phyloP scores from a whole-genome alignment of 2,797 vertebrate genomes.

The Myripristis murdjan region DNA sequence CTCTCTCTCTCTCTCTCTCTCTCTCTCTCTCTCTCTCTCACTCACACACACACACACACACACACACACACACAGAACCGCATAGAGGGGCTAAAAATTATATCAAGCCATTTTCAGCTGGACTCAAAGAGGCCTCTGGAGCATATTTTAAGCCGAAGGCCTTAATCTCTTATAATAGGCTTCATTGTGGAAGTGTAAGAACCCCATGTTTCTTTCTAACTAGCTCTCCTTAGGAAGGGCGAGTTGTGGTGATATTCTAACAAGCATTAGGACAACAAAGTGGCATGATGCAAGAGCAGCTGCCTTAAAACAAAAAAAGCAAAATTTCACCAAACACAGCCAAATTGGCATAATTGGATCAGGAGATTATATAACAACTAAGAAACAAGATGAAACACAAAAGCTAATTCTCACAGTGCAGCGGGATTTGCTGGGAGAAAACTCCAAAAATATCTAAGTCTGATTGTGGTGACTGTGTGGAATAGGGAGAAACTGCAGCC shows the following conservation, averaged over 20 bases:
- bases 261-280: slow-evolving; percentile 54
- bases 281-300: slow-evolving; percentile 10
- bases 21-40: slow-evolving; percentile 25
- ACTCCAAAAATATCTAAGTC: background rate
- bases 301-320: slow-evolving; percentile 23
- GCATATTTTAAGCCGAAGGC: slow-evolving; percentile 69
- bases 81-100: slow-evolving; percentile 39
- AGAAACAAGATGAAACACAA: slow-evolving; percentile 12
- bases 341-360: slow-evolving; percentile 26
- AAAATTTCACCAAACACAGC: background rate
- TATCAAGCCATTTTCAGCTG: slow-evolving; percentile 51
- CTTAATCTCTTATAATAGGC: slow-evolving; percentile 76
- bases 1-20: background rate
- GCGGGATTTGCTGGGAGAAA: slow-evolving; percentile 28
- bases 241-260: slow-evolving; percentile 48
- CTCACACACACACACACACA: slow-evolving; percentile 40
- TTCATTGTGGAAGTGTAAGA: slow-evolving; percentile 64
- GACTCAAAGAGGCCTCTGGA: slow-evolving; percentile 68
- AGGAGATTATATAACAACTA: slow-evolving; percentile 7
- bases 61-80: slow-evolving; percentile 25
- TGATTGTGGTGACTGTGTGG: slow-evolving; percentile 8
- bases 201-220: slow-evolving; percentile 56
- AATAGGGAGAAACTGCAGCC: background rate
- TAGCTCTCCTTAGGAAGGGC: slow-evolving; percentile 18
- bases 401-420: slow-evolving; percentile 21